A percentile compares a stretch with the other conserved stretches of the same genome.
Evolutionary conservation across 1,140 invertebrate species (phyloP).

Genomic region (Colletes latitarsis): DNA sequence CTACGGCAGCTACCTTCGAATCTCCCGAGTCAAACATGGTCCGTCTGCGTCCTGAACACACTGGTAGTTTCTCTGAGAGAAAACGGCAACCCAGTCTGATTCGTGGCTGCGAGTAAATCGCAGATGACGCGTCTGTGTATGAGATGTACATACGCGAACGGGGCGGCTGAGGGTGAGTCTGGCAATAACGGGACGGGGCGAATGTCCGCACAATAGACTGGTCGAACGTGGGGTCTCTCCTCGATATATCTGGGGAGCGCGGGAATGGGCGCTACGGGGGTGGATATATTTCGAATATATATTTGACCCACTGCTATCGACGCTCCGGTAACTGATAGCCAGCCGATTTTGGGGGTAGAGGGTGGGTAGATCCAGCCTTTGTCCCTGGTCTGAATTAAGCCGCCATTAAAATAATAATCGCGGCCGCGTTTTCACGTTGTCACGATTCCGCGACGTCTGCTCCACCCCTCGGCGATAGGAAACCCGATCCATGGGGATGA

Average conservation of each 20-base stretch:
- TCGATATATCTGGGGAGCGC: conserved; percentile 17
- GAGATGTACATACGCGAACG: conserved; percentile 40
- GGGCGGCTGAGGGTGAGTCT: conserved; percentile 10
- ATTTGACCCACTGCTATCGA: conserved; percentile 67
- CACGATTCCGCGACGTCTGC: conserved; percentile 19
- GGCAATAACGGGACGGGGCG: conserved; percentile 62
- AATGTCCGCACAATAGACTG: conserved; percentile 61
- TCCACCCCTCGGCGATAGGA: background rate
- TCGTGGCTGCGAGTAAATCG: conserved; percentile 55
- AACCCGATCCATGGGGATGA: background rate
- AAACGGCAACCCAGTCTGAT: background rate
- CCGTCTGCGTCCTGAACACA: background rate
- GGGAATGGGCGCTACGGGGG: conserved; percentile 1
- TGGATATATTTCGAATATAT: conserved; percentile 64
- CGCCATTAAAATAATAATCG: conserved; percentile 64
- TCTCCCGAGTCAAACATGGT: too few species aligned
- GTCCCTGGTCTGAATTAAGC: conserved; percentile 56
- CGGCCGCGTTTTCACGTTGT: conserved; percentile 28
- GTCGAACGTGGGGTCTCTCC: conserved; percentile 34
- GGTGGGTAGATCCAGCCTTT: conserved; percentile 19
- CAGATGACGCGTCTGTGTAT: conserved; percentile 54
- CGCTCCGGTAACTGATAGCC: conserved; percentile 65
- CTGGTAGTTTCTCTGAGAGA: background rate
- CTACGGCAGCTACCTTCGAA: too few species aligned
- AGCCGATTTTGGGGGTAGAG: conserved; percentile 45